Base-by-base conservation (phyloP, 2,797 vertebrate species). In the Geotrypetes seraphini region DNA sequence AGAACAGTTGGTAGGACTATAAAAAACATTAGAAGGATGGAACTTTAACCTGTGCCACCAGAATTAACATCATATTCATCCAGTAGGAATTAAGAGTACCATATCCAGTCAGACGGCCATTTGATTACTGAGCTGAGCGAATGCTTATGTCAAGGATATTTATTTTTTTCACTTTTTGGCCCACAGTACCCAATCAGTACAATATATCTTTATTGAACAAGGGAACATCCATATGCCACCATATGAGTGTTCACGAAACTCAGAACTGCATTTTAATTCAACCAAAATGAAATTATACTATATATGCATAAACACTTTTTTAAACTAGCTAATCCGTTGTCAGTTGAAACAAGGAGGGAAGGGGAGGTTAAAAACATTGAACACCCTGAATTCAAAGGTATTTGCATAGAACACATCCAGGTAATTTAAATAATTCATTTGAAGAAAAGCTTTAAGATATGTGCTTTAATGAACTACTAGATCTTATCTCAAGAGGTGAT, bases 161-260 rank as follows among this genome's bases (percentile, higher is more conserved):
- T 43, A 17, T 23, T 32, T 47, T n/a, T 53, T 14, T 48, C 43
- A 40, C 50, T 16, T 39, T 50, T 30, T 67, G 63, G 68, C 65
- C 70, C 78, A 66, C 56, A 57, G 62, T 56, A 69, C 63, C 66
- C 63, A 57, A 60, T 71, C 70, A 76, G 64, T 49, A 73, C 71
- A 82, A 79, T 69, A 74, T 79, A 79, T 71, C 69, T 79, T 79
- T 75, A 59, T 73, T 75, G 72, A 62, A 74, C 63, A 33, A 76
- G 64, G 65, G 78, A 79, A 76, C 75, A 67, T 47, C 9, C 63
- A 66, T 36, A 63, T 58, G 63, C 56, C 63, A 57, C 64, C 69
- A 66, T 68, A 58, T 67, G 72, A n/a, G n/a, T n/a, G n/a, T n/a
- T n/a, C n/a, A n/a, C n/a, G n/a, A n/a, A n/a, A n/a, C n/a, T n/a